Evolutionary conservation across 1,140 invertebrate species (phyloP).

Genomic region (Limonius californicus): DNA sequence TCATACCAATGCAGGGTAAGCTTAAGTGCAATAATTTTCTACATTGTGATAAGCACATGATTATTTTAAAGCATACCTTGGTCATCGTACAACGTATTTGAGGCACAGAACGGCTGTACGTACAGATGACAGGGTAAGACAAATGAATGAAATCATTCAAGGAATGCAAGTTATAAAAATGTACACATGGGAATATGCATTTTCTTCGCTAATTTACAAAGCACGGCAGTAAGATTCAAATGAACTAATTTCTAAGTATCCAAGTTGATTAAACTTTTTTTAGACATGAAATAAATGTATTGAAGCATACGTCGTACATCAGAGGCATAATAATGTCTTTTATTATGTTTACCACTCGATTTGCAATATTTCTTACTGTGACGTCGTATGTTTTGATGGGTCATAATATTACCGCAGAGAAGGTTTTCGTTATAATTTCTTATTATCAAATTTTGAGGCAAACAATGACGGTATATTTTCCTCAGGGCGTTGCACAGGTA

Average conservation of each 20-base stretch:
- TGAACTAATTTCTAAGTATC: no score
- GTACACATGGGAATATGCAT: constrained; percentile 85
- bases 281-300: constrained; percentile 59
- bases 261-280: no score
- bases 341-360: constrained; percentile 67
- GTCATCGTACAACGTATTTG: constrained; percentile 32
- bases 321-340: constrained; percentile 61
- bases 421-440: constrained; percentile 66
- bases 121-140: constrained; percentile 3
- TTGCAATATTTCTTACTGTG: constrained; percentile 70
- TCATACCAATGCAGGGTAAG: constrained; percentile 77
- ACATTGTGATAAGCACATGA: no score
- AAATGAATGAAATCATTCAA: constrained; percentile 39
- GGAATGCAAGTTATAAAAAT: constrained; percentile 76
- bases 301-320: constrained; percentile 66
- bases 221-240: constrained; percentile 35
- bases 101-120: constrained; percentile 51
- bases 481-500: constrained; percentile 59
- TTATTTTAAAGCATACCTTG: neutral
- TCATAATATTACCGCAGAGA: constrained; percentile 63
- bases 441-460: constrained; percentile 64
- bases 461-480: constrained; percentile 66
- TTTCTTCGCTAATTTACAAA: constrained; percentile 53
- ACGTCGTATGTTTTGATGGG: constrained; percentile 64
- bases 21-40: no score